Evolutionary conservation across 2,113 vertebrate genomes (phyloP), one percentile per base, ranked within the genome.

Genomic region (Silurus glanis): DNA sequence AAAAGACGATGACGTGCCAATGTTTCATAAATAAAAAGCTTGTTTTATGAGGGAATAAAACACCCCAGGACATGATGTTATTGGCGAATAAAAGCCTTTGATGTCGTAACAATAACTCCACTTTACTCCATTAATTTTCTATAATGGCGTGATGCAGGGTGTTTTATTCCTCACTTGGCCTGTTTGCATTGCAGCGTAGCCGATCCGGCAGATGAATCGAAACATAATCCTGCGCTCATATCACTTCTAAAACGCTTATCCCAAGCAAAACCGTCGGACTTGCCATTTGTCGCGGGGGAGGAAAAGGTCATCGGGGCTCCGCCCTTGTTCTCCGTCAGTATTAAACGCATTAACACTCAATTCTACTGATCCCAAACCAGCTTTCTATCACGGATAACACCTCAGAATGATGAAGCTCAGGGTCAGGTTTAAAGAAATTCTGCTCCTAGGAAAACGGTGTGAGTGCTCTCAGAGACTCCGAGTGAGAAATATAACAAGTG

Each of bases 401-500:
- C 37, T 8, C 9, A 0, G 1, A 2, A 37, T 23, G 9, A n/a
- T 28, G 16, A 9, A 28, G 37, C 56, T 4, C 51, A 10, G 53
- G 61, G 61, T 67, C 74, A 79, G 74, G 28, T 25, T 10, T 16
- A 3, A 51, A 62, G 58, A 19, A 23, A 23, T 62, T 23, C 14
- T 10, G 3, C 13, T 5, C 61, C 61, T 21, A 25, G 4, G 9
- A 66, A 66, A 13, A 5, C 4, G 10, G 5, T 5, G 19, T 2
- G 12, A 76, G 51, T 16, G 51, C 25, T 79, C 25, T 67, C 7
- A 69, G 51, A 83, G 0, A 1, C 19, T 55, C n/a, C 0, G 10
- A n/a, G 67, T 62, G 83, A 74, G 56, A 84, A 74, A 75, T 72
- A 49, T 58, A 55, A 58, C 37, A 23, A 51, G 80, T 66, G 59